phyloP scores from a whole-genome alignment of 2,113 vertebrate species.

The Cephalopholis sonnerati region DNA sequence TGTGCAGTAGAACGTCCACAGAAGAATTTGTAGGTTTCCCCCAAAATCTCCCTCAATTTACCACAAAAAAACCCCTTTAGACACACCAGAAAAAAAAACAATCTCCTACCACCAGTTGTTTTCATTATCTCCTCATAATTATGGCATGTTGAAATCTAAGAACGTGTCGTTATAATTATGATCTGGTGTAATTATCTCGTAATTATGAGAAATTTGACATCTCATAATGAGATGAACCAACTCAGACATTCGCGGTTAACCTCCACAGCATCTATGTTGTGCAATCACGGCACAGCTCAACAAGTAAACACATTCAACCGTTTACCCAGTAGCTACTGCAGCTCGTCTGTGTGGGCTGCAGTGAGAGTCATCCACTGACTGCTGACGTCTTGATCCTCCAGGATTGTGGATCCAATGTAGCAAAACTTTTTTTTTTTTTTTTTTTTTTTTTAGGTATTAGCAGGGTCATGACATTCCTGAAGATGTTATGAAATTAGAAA shows the following conservation, averaged over 20 bases:
- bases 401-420: background rate
- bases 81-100: background rate
- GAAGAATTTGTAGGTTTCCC: background rate
- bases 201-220: slow-evolving; percentile 27
- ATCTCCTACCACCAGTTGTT: background rate
- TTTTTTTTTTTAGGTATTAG: too few relatives aligned
- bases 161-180: slow-evolving; percentile 11
- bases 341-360: background rate
- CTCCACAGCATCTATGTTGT: slow-evolving; percentile 22
- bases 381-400: background rate
- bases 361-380: background rate
- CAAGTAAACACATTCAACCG: background rate
- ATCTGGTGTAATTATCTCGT: slow-evolving; percentile 17
- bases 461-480: too few relatives aligned
- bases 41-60: background rate
- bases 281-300: slow-evolving; percentile 2
- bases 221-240: background rate
- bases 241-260: slow-evolving; percentile 42
- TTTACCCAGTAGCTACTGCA: slow-evolving; percentile 12
- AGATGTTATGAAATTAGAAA: too few relatives aligned
- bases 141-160: background rate
- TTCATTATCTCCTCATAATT: slow-evolving; percentile 10
- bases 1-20: background rate
- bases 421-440: too few relatives aligned
- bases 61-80: background rate